A percentile compares a stretch with the other conserved stretches of the same genome.
Evolutionary conservation across 2,797 vertebrate genomes (phyloP).

Genomic region (Propithecus perrieri): DNA sequence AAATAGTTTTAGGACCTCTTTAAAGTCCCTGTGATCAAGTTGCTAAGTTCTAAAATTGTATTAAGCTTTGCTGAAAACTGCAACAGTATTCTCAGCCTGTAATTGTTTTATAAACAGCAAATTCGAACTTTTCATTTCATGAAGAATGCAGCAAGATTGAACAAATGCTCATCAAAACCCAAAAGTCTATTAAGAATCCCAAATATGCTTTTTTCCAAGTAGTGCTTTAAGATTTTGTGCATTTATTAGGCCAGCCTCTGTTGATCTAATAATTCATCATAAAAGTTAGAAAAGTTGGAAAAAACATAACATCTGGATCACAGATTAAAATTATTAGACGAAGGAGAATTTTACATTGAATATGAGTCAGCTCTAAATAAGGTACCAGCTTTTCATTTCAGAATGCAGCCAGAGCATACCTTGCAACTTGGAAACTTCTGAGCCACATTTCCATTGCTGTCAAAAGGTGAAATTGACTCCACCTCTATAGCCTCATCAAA

Average conservation of each 20-base stretch:
- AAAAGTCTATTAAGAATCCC: not conserved
- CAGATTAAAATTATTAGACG: conserved; percentile 13
- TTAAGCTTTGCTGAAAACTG: not conserved
- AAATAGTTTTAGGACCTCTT: not conserved
- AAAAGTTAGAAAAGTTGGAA: not conserved
- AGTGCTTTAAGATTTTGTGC: not conserved
- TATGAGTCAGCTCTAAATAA: conserved; percentile 7
- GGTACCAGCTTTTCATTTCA: not conserved
- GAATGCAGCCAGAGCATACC: not conserved
- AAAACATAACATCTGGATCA: not conserved
- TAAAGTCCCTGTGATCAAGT: not conserved
- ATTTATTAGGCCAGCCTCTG: not conserved
- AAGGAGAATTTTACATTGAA: not conserved
- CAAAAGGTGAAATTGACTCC: conserved; percentile 56
- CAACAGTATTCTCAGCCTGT: not conserved
- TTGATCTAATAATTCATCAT: not conserved
- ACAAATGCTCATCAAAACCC: not conserved
- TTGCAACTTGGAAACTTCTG: not conserved
- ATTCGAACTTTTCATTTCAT: not conserved
- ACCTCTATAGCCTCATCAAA: conserved; percentile 43
- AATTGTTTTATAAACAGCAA: not conserved
- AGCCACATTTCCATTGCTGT: not conserved
- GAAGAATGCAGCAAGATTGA: not conserved
- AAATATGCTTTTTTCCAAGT: not conserved
- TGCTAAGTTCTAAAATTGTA: not conserved